Evolutionary conservation across 2,113 vertebrate species (phyloP).

Genomic region (Nothobranchius kuhntae): DNA sequence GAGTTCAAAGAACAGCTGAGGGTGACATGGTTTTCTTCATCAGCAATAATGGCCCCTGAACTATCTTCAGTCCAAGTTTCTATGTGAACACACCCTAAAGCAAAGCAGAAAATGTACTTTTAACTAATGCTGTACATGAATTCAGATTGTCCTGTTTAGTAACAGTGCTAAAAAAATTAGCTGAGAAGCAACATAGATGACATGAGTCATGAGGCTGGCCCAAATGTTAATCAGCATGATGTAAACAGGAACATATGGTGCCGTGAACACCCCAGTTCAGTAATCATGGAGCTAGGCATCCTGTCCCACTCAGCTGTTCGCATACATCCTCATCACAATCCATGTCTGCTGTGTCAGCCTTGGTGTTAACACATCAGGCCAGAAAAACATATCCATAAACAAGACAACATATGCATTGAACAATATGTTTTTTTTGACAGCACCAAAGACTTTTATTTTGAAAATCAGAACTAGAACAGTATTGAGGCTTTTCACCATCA

Average conservation of each 20-base stretch:
- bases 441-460: no score
- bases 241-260: slow-evolving; percentile 64
- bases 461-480: no score
- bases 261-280: slow-evolving; percentile 52
- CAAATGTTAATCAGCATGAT: slow-evolving; percentile 54
- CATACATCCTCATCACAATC: slow-evolving; percentile 58
- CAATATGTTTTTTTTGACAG: no score
- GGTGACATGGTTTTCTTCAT: background rate
- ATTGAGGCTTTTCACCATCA: no score
- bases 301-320: slow-evolving; percentile 62
- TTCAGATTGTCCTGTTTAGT: slow-evolving; percentile 8
- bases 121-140: background rate
- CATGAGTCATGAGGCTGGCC: slow-evolving; percentile 53
- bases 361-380: slow-evolving; percentile 15
- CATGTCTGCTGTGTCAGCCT: slow-evolving; percentile 47
- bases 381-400: background rate
- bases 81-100: background rate
- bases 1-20: background rate
- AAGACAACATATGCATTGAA: no score
- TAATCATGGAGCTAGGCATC: slow-evolving; percentile 51
- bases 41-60: background rate
- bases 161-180: background rate
- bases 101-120: background rate
- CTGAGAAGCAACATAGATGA: slow-evolving; percentile 7
- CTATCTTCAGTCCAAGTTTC: slow-evolving; percentile 1